These are phyloP conservation scores for Poecilus cupreus DNA, from an alignment of 2,888 invertebrate genomes.

Conservation along the genomic window DNA sequence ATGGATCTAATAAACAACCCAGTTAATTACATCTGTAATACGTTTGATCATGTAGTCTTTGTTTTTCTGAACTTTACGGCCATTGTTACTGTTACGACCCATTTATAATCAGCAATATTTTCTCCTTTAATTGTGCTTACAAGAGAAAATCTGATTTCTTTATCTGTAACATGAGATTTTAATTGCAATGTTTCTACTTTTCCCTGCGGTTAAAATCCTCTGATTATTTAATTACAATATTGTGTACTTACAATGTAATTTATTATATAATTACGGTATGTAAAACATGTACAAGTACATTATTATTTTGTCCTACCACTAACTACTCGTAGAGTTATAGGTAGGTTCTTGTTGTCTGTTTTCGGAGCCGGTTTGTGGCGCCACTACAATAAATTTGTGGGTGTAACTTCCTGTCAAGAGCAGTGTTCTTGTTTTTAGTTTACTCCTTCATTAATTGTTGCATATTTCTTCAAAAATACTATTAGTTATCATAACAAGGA, in stretches of 20 bases:
- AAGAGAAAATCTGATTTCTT: conserved; percentile 14
- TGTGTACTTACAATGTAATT: background rate
- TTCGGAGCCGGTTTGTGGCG: too few species aligned
- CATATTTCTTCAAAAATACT: too few species aligned
- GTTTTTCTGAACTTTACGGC: background rate
- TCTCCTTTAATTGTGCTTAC: background rate
- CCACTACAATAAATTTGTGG: background rate
- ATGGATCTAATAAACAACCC: background rate
- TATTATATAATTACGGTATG: background rate
- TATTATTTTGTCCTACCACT: background rate
- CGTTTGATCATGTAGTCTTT: background rate
- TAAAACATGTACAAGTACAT: background rate
- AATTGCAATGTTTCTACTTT: background rate
- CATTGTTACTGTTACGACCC: conserved; percentile 1
- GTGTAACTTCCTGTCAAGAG: background rate
- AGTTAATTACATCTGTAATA: background rate
- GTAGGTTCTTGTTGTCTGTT: too few species aligned
- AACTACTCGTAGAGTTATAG: background rate
- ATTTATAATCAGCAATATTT: conserved; percentile 5
- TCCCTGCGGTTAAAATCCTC: background rate
- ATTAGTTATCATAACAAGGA: too few species aligned
- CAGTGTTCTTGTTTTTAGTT: background rate
- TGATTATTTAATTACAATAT: background rate
- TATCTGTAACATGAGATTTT: background rate
- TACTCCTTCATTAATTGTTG: too few species aligned